Evolutionary conservation across 2,888 invertebrate genomes (phyloP).

Genomic region (Mallateleia sp.): DNA sequence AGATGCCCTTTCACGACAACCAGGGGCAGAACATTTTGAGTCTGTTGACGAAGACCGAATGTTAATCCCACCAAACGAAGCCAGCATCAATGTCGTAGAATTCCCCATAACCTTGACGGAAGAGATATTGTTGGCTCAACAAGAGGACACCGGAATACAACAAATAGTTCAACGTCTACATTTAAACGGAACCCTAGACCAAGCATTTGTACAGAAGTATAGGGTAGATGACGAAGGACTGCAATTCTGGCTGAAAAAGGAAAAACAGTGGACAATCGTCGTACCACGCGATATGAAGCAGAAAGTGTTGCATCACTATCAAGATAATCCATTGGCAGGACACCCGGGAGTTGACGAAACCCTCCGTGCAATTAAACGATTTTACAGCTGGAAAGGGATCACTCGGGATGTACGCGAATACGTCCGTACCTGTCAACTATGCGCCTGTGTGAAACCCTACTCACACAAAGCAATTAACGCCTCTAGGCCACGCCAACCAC

Average conservation of each 20-base stretch:
- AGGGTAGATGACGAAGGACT: no score
- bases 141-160: not conserved
- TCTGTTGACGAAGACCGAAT: slow-evolving; percentile 9
- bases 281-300: slow-evolving; percentile 3
- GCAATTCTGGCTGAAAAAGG: no score
- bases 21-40: not conserved
- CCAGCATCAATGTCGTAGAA: no score
- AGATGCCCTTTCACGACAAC: slow-evolving; percentile 34
- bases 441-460: slow-evolving; percentile 48
- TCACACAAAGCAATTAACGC: no score
- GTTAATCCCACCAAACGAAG: not conserved
- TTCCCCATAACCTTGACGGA: not conserved
- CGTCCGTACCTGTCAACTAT: slow-evolving; percentile 45
- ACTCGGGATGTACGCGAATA: slow-evolving; percentile 38
- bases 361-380: slow-evolving; percentile 20
- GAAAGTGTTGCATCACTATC: slow-evolving; percentile 37
- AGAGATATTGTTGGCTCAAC: not conserved
- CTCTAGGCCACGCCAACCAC: slow-evolving; percentile 33
- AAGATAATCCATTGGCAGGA: slow-evolving; percentile 60
- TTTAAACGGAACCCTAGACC: no score
- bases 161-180: no score
- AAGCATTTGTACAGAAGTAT: no score
- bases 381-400: slow-evolving; percentile 62
- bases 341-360: slow-evolving; percentile 81
- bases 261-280: slow-evolving; percentile 22